phyloP scores from a whole-genome alignment of 2,797 vertebrate species.

The Hydrolagus colliei region DNA sequence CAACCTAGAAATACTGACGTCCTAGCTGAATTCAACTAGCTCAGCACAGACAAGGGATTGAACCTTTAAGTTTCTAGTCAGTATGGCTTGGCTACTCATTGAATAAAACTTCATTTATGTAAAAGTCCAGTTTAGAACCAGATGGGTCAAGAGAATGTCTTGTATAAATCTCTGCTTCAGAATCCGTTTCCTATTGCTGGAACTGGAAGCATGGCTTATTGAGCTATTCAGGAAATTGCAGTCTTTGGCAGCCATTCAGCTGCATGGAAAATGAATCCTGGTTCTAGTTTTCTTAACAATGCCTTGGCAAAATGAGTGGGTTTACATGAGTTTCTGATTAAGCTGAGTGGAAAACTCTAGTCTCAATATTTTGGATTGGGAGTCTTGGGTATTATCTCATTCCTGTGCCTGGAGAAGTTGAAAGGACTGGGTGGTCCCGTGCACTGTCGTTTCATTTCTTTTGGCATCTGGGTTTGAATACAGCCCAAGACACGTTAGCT shows the following conservation, averaged over 20 bases:
- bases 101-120: too few species aligned
- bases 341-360: neutral
- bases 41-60: too few species aligned
- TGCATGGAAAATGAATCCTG: neutral
- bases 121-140: neutral
- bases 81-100: too few species aligned
- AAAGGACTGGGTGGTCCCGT: neutral
- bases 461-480: neutral
- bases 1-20: too few species aligned
- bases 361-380: neutral
- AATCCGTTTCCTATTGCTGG: neutral
- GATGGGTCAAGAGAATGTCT: neutral
- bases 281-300: neutral
- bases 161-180: neutral
- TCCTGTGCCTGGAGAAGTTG: neutral
- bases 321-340: slow-evolving; percentile 19
- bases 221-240: neutral
- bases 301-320: neutral
- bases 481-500: too few species aligned
- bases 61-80: too few species aligned
- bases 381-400: neutral
- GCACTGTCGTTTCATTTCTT: neutral
- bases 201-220: neutral
- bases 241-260: neutral
- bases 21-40: too few species aligned